These are phyloP conservation scores for Pomacea maculata DNA, from an alignment of 1,140 invertebrate genomes.

Conservation along the genomic window DNA sequence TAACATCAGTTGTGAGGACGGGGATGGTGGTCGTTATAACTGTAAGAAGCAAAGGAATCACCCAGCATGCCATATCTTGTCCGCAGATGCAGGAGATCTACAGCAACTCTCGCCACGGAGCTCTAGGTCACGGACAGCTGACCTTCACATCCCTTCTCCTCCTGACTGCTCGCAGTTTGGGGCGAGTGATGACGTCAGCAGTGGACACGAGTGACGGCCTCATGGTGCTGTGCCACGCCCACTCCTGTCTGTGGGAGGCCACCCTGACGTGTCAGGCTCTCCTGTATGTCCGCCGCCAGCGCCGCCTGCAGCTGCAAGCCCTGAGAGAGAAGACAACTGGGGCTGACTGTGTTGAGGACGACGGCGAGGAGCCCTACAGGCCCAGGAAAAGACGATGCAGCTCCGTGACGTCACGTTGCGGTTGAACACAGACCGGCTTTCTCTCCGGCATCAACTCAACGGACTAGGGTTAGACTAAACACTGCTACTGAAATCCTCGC, in stretches of 20 bases:
- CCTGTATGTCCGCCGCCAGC: background rate
- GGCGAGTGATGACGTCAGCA: conserved; percentile 13
- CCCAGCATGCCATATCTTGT: background rate
- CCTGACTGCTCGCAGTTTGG: conserved; percentile 7
- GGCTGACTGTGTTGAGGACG: too few relatives aligned
- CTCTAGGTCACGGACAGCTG: background rate
- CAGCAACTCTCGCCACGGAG: background rate
- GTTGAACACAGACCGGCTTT: too few relatives aligned
- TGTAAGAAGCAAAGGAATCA: background rate
- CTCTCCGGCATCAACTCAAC: too few relatives aligned
- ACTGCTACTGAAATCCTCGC: too few relatives aligned
- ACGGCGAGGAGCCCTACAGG: too few relatives aligned
- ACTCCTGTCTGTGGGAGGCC: conserved; percentile 18
- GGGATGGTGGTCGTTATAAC: background rate
- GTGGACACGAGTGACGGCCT: conserved; percentile 14
- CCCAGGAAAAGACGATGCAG: too few relatives aligned
- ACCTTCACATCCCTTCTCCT: conserved; percentile 6
- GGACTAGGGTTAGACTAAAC: too few relatives aligned
- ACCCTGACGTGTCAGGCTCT: conserved; percentile 12
- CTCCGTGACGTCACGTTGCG: too few relatives aligned
- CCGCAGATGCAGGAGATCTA: conserved; percentile 5
- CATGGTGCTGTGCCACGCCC: conserved; percentile 14
- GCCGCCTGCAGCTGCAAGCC: too few relatives aligned
- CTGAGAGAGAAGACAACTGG: too few relatives aligned
- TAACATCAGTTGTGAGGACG: background rate